Conservation (phyloP, 2,888 invertebrate species). For the Apotomis betuletana region DNA sequence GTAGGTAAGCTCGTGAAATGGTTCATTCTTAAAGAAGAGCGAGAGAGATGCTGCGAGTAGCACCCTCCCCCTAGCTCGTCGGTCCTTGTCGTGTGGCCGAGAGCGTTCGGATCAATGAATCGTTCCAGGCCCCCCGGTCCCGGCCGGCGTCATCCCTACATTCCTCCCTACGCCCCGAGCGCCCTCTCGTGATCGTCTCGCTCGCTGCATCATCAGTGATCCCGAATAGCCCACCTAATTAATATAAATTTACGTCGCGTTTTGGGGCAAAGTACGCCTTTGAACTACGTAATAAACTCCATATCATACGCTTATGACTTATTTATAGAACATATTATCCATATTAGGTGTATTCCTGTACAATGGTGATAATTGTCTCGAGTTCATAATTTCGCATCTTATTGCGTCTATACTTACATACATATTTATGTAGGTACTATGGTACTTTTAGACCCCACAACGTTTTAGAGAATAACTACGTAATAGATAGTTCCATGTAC, state of each 20-base stretch:
- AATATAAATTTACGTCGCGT: constrained; percentile 12
- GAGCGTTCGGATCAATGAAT: constrained; percentile 82
- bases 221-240: constrained; percentile 15
- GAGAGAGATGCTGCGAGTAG: constrained; percentile 53
- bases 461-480: too few relatives aligned
- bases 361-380: too few relatives aligned
- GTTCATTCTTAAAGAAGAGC: constrained; percentile 47
- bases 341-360: too few relatives aligned
- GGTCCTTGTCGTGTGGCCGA: constrained; percentile 74
- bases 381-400: too few relatives aligned
- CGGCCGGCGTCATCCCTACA: constrained; percentile 63
- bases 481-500: too few relatives aligned
- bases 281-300: not conserved
- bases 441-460: too few relatives aligned
- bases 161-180: constrained; percentile 48
- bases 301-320: not conserved
- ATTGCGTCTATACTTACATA: too few relatives aligned
- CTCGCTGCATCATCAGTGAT: constrained; percentile 45
- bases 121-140: constrained; percentile 71
- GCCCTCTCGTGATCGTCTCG: constrained; percentile 58
- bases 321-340: too few relatives aligned
- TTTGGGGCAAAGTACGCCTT: not conserved
- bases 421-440: too few relatives aligned
- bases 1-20: constrained; percentile 24
- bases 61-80: constrained; percentile 55